Evolutionary conservation across 2,888 invertebrate species (phyloP).

Genomic region (Chorisops tibialis): DNA sequence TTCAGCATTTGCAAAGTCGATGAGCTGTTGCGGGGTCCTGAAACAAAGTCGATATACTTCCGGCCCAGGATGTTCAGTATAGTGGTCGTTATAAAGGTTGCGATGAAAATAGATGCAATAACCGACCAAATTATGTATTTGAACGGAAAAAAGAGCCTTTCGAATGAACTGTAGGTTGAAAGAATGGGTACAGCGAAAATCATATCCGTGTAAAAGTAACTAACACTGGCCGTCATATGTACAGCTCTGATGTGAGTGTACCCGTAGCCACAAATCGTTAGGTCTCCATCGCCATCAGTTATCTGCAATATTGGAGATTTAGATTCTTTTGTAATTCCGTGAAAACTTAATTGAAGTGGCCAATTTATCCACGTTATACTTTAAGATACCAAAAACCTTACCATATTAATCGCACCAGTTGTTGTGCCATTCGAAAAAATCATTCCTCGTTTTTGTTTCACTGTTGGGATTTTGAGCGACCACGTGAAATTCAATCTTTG

Average conservation of each 20-base stretch:
- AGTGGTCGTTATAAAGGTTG: constrained; percentile 5
- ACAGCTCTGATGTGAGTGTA: constrained; percentile 1
- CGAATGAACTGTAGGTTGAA: constrained; percentile 20
- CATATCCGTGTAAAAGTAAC: constrained; percentile 17
- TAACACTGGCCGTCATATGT: constrained; percentile 4
- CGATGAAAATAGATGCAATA: constrained; percentile 1
- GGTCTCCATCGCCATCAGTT: constrained; percentile 22
- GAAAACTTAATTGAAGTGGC: no score
- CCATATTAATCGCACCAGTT: constrained; percentile 28
- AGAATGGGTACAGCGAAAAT: constrained; percentile 22
- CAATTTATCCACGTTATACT: no score
- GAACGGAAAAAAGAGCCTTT: constrained; percentile 28
- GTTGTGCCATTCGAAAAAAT: constrained; percentile 24
- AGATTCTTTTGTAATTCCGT: no score
- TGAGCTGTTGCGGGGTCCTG: constrained; percentile 19
- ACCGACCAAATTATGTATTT: constrained; percentile 20
- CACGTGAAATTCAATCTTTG: constrained; percentile 29
- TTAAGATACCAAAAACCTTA: neutral
- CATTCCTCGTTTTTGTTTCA: constrained; percentile 9
- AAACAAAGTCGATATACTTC: constrained; percentile 19
- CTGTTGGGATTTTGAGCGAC: neutral
- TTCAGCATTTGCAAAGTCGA: constrained; percentile 27
- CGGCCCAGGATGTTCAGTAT: constrained; percentile 6
- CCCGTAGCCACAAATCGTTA: constrained; percentile 24
- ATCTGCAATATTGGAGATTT: constrained; percentile 22